A percentile compares a stretch with the other conserved stretches of the same genome.
Evolutionary conservation across 2,888 invertebrate species (phyloP).

Genomic region (Philonicus albiceps): DNA sequence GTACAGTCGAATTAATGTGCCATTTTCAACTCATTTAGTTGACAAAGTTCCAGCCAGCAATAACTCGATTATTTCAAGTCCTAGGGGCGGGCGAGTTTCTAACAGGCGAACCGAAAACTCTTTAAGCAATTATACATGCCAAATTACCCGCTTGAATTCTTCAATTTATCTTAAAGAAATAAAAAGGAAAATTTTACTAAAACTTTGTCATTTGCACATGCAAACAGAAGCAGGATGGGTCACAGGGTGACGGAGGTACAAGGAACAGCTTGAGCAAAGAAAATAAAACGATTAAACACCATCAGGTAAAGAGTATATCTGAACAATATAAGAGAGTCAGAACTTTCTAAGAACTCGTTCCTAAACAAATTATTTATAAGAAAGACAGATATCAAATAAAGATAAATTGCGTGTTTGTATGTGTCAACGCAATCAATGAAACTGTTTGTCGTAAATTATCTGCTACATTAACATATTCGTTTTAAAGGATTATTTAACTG

Average conservation of each 20-base stretch:
- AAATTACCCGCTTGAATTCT: constrained; percentile 26
- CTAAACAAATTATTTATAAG: not conserved
- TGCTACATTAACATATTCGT: not conserved
- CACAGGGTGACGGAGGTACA: not conserved
- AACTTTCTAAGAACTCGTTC: not conserved
- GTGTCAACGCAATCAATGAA: not conserved
- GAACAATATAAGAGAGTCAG: not conserved
- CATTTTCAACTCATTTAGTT: not conserved
- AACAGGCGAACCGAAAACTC: not conserved
- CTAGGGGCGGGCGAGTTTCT: not conserved
- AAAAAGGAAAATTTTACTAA: not conserved
- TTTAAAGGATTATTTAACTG: not conserved
- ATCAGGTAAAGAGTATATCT: not conserved
- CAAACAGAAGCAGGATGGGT: not conserved
- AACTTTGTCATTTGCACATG: not conserved
- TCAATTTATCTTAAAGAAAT: not conserved
- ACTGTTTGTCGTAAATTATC: not conserved
- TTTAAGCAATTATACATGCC: constrained; percentile 27
- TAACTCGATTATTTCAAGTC: constrained; percentile 19
- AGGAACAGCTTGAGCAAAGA: not conserved
- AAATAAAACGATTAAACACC: not conserved
- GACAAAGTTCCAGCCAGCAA: not conserved
- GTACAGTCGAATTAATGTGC: not conserved
- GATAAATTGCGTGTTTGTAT: not conserved
- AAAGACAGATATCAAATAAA: not conserved